phyloP scores from a whole-genome alignment of 1,140 invertebrate species.

The Spodoptera frugiperda region DNA sequence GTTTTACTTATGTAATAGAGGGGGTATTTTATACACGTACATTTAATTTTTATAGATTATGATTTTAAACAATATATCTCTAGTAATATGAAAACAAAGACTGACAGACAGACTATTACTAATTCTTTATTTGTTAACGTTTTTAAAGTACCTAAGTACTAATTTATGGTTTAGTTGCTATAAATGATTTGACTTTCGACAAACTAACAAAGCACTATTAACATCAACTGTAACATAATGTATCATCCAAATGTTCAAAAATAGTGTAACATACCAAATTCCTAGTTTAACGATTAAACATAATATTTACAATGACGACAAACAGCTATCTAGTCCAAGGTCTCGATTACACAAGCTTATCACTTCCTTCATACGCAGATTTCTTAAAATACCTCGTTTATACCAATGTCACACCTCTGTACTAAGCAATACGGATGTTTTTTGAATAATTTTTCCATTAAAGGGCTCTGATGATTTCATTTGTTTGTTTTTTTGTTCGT shows the following conservation, averaged over 20 bases:
- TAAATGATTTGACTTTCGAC: too few species aligned
- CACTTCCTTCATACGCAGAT: slow-evolving; percentile 22
- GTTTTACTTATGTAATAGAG: not conserved
- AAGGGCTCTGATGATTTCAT: not conserved
- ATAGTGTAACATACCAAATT: not conserved
- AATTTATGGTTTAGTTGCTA: too few species aligned
- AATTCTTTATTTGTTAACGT: too few species aligned
- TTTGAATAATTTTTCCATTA: not conserved
- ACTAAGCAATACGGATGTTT: not conserved
- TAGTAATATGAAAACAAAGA: too few species aligned
- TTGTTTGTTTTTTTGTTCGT: too few species aligned
- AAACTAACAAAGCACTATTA: too few species aligned
- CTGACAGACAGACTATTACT: too few species aligned
- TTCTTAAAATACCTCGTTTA: slow-evolving; percentile 1
- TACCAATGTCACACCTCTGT: slow-evolving; percentile 8
- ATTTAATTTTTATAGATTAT: too few species aligned
- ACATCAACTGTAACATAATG: too few species aligned
- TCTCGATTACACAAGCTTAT: slow-evolving; percentile 27
- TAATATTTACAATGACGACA: slow-evolving; percentile 19
- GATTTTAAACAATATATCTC: too few species aligned
- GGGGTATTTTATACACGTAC: too few species aligned
- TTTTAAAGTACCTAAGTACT: too few species aligned
- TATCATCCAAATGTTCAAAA: not conserved
- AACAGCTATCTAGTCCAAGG: slow-evolving; percentile 25
- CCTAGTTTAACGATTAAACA: not conserved